phyloP scores from a whole-genome alignment of 2,888 invertebrate species.

The Sepioteuthis lessoniana region DNA sequence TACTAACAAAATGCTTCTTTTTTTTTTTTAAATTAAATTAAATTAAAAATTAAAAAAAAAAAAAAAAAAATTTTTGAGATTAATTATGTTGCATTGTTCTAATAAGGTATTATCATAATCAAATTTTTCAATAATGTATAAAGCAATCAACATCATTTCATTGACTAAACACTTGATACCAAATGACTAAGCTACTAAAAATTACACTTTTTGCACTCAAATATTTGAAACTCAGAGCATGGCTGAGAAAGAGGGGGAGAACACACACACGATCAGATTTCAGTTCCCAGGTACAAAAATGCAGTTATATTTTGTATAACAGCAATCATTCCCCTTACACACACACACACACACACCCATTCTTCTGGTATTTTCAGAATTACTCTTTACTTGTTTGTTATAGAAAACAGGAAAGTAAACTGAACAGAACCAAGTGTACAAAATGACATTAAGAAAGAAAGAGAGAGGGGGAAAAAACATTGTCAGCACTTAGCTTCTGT shows the following conservation, averaged over 20 bases:
- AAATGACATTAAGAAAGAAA: neutral
- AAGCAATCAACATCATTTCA: conserved; percentile 14
- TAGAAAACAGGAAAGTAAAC: neutral
- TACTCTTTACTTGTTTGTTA: neutral
- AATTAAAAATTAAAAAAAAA: too few species aligned
- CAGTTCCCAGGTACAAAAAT: too few species aligned
- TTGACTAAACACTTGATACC: neutral
- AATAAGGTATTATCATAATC: too few species aligned
- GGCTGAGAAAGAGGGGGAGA: neutral
- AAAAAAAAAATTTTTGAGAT: too few species aligned
- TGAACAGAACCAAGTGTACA: neutral
- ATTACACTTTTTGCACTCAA: neutral
- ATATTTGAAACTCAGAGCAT: neutral
- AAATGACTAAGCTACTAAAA: neutral
- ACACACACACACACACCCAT: too few species aligned
- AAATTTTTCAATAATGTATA: neutral
- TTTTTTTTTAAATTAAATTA: too few species aligned
- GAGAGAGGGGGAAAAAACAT: neutral
- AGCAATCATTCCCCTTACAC: too few species aligned
- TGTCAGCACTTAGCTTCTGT: neutral
- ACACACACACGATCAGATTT: too few species aligned
- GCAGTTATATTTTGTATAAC: too few species aligned
- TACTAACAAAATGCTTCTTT: too few species aligned
- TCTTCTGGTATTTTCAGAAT: too few species aligned
- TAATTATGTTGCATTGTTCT: too few species aligned